phyloP scores from a whole-genome alignment of 92 coral and sea anemone species.

The Phenganax stokvisi region DNA sequence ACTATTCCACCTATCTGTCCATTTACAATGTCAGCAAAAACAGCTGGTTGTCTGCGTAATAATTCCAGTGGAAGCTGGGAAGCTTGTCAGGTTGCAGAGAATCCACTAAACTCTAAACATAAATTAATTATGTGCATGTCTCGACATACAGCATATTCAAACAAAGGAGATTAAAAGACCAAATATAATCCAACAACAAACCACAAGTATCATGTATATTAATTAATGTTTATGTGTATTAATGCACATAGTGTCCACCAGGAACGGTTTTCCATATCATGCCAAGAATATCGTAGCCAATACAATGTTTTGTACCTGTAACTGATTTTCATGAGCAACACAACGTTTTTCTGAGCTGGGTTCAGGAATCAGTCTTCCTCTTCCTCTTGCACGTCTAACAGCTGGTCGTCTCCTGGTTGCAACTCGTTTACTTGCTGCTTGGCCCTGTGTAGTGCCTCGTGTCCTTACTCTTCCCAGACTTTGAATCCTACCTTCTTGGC shows the following conservation, averaged over 20 bases:
- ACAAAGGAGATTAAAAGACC: no score
- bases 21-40: conserved; percentile 8
- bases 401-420: neutral
- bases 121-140: no score
- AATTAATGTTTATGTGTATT: no score
- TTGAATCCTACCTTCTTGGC: no score
- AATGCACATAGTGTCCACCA: no score
- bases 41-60: neutral
- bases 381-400: conserved; percentile 2
- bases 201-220: no score
- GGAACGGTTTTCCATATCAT: no score
- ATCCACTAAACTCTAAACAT: neutral
- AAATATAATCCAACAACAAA: no score
- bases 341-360: neutral
- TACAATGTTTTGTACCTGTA: neutral
- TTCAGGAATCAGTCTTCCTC: neutral
- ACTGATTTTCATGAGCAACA: neutral
- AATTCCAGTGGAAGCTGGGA: neutral
- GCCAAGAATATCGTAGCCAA: neutral
- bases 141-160: no score
- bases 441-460: neutral
- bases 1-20: neutral
- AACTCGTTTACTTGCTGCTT: neutral
- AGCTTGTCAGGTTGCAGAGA: neutral
- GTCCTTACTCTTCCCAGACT: neutral